Percentiles rank a stretch among this genome's conserved stretches.
Evolutionary conservation across 2,797 vertebrate genomes (phyloP).

Genomic region (Dicrostonyx torquatus): DNA sequence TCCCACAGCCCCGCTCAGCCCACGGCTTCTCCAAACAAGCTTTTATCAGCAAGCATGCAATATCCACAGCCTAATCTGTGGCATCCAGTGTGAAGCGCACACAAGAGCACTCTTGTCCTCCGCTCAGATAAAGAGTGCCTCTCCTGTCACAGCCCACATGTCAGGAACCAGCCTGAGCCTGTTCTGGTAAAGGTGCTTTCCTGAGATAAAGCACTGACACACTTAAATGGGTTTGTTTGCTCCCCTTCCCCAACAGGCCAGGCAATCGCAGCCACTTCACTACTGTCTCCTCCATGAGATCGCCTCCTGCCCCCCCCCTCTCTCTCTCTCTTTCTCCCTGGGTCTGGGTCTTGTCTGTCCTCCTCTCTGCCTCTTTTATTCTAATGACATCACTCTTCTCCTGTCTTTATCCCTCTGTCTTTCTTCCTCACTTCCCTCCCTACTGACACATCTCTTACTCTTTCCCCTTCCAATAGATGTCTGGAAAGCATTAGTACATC

Average conservation of each 20-base stretch:
- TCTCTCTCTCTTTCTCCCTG: neutral
- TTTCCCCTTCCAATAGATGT: neutral
- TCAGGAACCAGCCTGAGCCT: neutral
- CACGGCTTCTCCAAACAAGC: slow-evolving; percentile 13
- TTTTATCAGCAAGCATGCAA: neutral
- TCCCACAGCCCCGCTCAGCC: neutral
- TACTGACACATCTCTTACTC: neutral
- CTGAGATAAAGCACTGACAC: slow-evolving; percentile 10
- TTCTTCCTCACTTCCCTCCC: neutral
- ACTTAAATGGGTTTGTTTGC: neutral
- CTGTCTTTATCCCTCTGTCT: neutral
- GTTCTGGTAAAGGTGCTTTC: slow-evolving; percentile 27
- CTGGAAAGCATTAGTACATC: neutral
- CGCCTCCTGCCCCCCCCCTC: neutral
- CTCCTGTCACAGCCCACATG: slow-evolving; percentile 21
- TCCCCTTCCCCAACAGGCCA: neutral
- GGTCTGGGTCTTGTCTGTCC: neutral
- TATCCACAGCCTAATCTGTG: neutral
- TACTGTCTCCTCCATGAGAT: neutral
- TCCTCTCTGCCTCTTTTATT: neutral
- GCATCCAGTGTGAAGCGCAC: neutral
- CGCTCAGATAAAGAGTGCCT: slow-evolving; percentile 20
- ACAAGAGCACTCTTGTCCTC: slow-evolving; percentile 12
- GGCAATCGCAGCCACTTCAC: neutral
- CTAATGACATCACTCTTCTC: neutral